Conservation (phyloP, 2,797 vertebrate species). For the Picus viridis region DNA sequence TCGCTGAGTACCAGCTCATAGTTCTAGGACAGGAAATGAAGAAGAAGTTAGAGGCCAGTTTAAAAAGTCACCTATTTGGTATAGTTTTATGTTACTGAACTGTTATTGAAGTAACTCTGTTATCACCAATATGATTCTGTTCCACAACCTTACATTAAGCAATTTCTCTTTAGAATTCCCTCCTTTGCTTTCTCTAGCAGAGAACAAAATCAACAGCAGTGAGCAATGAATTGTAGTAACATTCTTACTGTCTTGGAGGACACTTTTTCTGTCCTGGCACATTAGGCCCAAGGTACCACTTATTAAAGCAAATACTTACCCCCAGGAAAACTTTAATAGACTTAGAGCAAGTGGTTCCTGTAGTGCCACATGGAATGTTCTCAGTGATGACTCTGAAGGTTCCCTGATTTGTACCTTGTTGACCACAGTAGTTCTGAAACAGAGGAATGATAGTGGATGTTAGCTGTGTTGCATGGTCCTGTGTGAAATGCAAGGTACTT, state of each 20-base stretch:
- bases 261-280: not conserved
- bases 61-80: not conserved
- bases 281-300: not conserved
- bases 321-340: slow-evolving; percentile 88
- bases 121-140: not conserved
- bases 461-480: not conserved
- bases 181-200: not conserved
- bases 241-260: not conserved
- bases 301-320: slow-evolving; percentile 72
- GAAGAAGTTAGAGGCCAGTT: not conserved
- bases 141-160: not conserved
- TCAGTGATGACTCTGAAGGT: slow-evolving; percentile 89
- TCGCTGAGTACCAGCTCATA: slow-evolving; percentile 86
- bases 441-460: not conserved
- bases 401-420: slow-evolving; percentile 59
- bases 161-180: not conserved
- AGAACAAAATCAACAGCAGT: not conserved
- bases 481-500: not conserved
- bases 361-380: slow-evolving; percentile 91
- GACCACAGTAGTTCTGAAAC: slow-evolving; percentile 84
- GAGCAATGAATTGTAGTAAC: not conserved
- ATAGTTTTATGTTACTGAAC: not conserved
- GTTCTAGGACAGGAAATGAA: slow-evolving; percentile 74
- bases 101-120: not conserved
- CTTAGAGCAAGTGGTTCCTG: slow-evolving; percentile 92